Evolutionary conservation across 2,888 invertebrate species (phyloP), one percentile per base, ranked within the genome.

Genomic region (Sicus ferrugineus): DNA sequence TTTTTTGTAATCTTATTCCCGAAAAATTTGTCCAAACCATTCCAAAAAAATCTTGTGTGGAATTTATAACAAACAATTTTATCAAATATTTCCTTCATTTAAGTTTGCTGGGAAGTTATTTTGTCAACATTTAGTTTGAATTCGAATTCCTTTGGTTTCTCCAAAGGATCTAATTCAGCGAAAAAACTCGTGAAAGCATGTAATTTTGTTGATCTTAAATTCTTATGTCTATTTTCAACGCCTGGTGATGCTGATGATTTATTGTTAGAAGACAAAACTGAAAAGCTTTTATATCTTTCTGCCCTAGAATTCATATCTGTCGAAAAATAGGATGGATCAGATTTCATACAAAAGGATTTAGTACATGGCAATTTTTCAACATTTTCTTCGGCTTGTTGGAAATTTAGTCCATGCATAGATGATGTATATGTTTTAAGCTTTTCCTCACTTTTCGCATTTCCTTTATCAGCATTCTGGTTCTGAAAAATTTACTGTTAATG

Each of bases 91-190:
- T n/a, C n/a, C n/a, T 21, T 50, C 19, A 72, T 73, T 81, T 78
- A 83, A 73, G 81, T 83, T 65, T 83, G 81, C 69, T 83, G 82
- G 3, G 77, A 77, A 30, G 81, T 81, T 42, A 78, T 77, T 31
- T 77, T 76, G 7, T 77, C 78, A 3, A 77, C 80, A 70, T 78
- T 80, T 11, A 83, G 23, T 72, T 83, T 82, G 16, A 82, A 69
- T 74, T 83, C 84, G 7, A 84, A 83, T 11, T 80, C 81, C 68
- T 83, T 81, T 0, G 81, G 79, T 75, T 83, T 83, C 26, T 79
- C 81, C 14, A 83, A 64, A 0, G 83, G 83, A 76, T 83, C 83
- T 11, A 83, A 68, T 31, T 83, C 83, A 0, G 84, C 79, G 69
- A 83, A 83, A 1, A 83, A 73, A 34, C 83, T 81, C 46, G 82